Percentiles rank a stretch among this genome's conserved stretches.
phyloP scores from a whole-genome alignment of 2,113 vertebrate genomes.

The Sylvicapra grimmia region DNA sequence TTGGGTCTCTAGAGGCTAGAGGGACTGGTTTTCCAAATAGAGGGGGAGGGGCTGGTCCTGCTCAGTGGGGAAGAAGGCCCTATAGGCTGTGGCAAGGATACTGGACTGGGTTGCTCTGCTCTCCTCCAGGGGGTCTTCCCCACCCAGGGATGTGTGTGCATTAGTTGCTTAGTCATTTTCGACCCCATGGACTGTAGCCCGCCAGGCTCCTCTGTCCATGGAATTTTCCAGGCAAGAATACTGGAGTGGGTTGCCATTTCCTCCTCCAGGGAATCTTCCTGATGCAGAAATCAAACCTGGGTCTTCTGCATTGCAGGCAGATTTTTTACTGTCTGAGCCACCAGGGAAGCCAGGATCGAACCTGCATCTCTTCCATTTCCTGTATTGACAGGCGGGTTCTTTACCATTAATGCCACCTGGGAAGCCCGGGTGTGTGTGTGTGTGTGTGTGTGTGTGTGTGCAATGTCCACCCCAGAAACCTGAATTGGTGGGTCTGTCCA shows the following conservation, averaged over 20 bases:
- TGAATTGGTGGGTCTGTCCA: neutral
- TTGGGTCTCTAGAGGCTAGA: neutral
- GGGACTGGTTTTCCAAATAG: neutral
- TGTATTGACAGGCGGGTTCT: neutral
- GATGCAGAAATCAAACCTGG: neutral
- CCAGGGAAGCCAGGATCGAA: neutral
- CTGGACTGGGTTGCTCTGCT: neutral
- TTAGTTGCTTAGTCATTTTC: neutral
- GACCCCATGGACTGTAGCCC: neutral
- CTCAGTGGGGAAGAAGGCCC: neutral
- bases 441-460: rapidly evolving
- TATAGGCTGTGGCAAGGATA: neutral
- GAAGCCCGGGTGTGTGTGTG: neutral
- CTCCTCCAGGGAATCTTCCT: neutral
- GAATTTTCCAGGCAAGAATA: neutral
- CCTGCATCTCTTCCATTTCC: neutral
- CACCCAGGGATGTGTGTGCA: neutral
- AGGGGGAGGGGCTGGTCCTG: neutral
- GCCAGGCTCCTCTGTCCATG: neutral
- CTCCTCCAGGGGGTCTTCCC: neutral
- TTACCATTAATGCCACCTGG: neutral
- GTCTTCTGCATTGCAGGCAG: neutral
- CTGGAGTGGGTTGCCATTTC: neutral
- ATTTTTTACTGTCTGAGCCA: neutral
- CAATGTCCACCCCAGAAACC: neutral